Evolutionary conservation across 2,797 vertebrate genomes (phyloP).

Genomic region (Thamnophis elegans): DNA sequence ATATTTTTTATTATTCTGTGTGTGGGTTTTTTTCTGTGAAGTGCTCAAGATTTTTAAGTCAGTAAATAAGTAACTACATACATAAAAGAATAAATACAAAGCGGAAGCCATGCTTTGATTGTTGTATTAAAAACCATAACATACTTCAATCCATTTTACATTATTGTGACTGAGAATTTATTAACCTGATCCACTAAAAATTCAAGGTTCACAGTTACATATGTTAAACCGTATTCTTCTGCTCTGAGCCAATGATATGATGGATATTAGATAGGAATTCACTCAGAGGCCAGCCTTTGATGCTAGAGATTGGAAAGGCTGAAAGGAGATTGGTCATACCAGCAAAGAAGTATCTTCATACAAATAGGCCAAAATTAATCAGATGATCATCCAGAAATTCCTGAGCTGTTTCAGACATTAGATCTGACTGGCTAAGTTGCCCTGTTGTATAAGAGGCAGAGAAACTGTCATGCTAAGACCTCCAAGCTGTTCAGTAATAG

Average conservation of each 20-base stretch:
- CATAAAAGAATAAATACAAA: neutral
- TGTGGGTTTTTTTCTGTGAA: neutral
- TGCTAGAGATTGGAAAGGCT: neutral
- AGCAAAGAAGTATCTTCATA: neutral
- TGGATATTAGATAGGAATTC: neutral
- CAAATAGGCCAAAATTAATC: neutral
- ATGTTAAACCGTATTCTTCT: neutral
- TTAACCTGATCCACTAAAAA: neutral
- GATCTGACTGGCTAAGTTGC: neutral
- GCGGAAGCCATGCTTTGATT: neutral
- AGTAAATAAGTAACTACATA: neutral
- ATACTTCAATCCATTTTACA: neutral
- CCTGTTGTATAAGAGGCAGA: neutral
- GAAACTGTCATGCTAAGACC: neutral
- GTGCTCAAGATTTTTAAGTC: neutral
- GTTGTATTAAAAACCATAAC: neutral
- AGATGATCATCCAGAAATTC: neutral
- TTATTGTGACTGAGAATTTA: neutral
- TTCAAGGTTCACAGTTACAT: neutral
- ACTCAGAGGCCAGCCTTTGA: neutral
- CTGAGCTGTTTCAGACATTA: neutral
- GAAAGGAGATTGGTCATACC: neutral
- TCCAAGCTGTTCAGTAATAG: neutral
- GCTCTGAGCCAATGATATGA: neutral
- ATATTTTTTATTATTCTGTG: neutral